Percentiles rank a stretch among this genome's conserved stretches.
phyloP scores from a whole-genome alignment of 2,797 vertebrate species.

The Molossus alvarezi region DNA sequence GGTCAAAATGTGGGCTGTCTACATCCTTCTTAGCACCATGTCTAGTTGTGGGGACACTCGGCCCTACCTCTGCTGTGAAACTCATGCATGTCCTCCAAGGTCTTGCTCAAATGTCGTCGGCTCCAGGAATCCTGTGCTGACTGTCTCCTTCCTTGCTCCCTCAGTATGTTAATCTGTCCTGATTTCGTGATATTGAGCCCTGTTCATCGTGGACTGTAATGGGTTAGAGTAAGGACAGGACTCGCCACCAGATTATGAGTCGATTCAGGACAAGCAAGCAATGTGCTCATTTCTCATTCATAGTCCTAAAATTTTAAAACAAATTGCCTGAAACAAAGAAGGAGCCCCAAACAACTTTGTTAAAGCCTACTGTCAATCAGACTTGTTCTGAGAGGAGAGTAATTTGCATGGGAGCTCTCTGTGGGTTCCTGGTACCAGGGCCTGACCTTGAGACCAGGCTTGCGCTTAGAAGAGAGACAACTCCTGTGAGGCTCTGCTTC shows the following conservation, averaged over 20 bases:
- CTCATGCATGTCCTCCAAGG: not conserved
- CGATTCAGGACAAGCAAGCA: not conserved
- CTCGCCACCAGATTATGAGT: not conserved
- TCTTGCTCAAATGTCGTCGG: not conserved
- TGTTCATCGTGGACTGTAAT: not conserved
- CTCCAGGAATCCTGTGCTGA: not conserved
- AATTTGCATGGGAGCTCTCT: not conserved
- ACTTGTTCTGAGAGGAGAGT: not conserved
- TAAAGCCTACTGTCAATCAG: not conserved
- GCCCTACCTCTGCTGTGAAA: not conserved
- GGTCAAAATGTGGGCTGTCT: fast-evolving
- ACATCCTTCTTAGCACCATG: not conserved
- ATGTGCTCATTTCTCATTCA: not conserved
- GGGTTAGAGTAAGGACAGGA: not conserved
- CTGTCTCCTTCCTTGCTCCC: not conserved
- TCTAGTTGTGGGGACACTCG: not conserved
- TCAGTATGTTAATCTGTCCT: not conserved
- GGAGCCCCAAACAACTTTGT: not conserved
- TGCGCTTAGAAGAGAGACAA: not conserved
- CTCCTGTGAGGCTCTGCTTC: not conserved
- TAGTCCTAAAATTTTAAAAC: not conserved
- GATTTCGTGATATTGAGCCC: not conserved
- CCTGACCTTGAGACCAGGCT: not conserved
- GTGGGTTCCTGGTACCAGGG: not conserved
- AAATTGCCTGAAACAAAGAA: not conserved